These are phyloP conservation scores for Branchellion lobata DNA, from an alignment of 2,888 invertebrate genomes.

Conservation along the genomic window DNA sequence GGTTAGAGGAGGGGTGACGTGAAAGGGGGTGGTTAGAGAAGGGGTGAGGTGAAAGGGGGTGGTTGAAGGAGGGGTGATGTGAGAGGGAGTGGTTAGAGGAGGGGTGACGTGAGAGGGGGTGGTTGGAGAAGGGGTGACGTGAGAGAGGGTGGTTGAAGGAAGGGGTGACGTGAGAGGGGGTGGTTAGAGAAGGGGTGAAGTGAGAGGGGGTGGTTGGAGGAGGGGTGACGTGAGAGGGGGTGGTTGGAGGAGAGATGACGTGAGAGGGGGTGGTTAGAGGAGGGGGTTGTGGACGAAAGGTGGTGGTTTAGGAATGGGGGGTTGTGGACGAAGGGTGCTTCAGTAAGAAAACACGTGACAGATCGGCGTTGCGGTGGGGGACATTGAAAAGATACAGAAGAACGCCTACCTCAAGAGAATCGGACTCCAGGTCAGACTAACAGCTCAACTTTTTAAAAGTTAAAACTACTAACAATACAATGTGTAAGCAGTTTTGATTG, in stretches of 20 bases:
- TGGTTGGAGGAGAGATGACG: background rate
- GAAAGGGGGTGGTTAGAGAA: no score
- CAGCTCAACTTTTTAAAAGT: background rate
- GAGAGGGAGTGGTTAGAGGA: no score
- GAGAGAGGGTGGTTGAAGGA: no score
- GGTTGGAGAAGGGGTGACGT: no score
- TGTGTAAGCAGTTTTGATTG: background rate
- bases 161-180: no score
- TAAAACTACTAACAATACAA: background rate
- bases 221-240: no score
- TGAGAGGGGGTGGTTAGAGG: background rate
- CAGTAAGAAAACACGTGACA: slow-evolving; percentile 42
- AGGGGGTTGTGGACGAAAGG: background rate
- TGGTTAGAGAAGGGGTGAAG: no score
- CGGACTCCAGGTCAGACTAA: slow-evolving; percentile 54
- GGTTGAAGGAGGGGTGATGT: no score
- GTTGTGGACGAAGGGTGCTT: background rate
- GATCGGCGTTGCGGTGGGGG: slow-evolving; percentile 60
- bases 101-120: no score
- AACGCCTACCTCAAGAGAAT: slow-evolving; percentile 57
- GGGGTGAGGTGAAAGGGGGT: no score
- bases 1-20: no score
- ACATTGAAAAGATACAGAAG: slow-evolving; percentile 58
- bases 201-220: no score
- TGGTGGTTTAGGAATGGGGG: background rate